These are phyloP conservation scores for Hetaerina titia DNA, from an alignment of 2,888 invertebrate species.

Conservation along the genomic window DNA sequence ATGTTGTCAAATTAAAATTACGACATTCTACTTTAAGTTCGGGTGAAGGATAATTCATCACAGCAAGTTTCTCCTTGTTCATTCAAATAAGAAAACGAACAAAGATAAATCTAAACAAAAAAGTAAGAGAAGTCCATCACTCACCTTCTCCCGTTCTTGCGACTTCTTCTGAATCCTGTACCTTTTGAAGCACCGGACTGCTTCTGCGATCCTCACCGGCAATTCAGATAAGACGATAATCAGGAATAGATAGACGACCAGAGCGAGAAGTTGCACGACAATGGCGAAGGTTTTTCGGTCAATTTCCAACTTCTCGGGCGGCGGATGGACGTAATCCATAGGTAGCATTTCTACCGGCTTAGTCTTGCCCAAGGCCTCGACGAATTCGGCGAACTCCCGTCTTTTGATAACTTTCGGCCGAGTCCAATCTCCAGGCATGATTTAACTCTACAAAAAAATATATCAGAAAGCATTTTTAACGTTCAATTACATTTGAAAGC, in stretches of 20 bases:
- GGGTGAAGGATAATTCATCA: no score
- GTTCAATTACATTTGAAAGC: no score
- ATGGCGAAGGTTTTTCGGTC: not conserved
- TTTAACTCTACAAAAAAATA: no score
- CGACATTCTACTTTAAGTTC: no score
- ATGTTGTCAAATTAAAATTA: no score
- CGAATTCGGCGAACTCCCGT: not conserved
- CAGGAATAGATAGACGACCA: not conserved
- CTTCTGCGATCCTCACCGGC: not conserved
- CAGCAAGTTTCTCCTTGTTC: not conserved
- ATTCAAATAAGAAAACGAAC: not conserved
- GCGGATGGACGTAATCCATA: not conserved
- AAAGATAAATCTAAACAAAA: not conserved
- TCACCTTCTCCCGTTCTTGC: not conserved
- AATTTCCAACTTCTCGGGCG: not conserved
- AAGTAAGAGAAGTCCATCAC: not conserved
- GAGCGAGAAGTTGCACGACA: not conserved
- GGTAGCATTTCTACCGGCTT: not conserved
- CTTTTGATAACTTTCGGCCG: not conserved
- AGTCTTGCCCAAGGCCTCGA: not conserved
- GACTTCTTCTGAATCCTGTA: not conserved
- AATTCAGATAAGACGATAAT: slow-evolving; percentile 10
- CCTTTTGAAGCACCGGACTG: not conserved
- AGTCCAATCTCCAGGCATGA: not conserved
- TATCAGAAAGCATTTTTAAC: no score